Evolutionary conservation across 2,888 invertebrate species (phyloP).

Genomic region (Ophion costatus): DNA sequence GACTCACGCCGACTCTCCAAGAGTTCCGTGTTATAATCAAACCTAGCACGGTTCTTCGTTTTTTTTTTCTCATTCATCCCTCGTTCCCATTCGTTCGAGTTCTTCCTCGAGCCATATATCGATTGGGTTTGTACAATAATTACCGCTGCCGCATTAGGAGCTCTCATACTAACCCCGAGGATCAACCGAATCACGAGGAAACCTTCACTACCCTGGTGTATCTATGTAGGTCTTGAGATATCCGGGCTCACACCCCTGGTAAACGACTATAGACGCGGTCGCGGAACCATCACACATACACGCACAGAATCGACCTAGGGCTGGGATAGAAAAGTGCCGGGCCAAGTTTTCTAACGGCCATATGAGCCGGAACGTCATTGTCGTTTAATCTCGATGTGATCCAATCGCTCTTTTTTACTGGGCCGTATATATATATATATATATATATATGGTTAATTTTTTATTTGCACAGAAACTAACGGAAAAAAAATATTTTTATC

Average conservation of each 20-base stretch:
- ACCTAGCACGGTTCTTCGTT: constrained; percentile 34
- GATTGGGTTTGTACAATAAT: constrained; percentile 82
- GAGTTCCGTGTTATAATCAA: constrained; percentile 62
- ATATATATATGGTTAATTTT: neutral
- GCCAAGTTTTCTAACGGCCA: constrained; percentile 61
- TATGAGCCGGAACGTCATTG: constrained; percentile 61
- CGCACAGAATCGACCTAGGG: neutral
- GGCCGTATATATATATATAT: neutral
- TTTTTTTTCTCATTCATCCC: constrained; percentile 66
- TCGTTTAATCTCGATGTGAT: constrained; percentile 52
- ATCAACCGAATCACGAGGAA: constrained; percentile 65
- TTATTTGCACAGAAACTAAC: too few species aligned
- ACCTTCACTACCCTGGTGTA: constrained; percentile 39
- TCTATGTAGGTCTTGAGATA: constrained; percentile 28
- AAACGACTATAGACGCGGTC: constrained; percentile 62
- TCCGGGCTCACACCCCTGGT: constrained; percentile 54
- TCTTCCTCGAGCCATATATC: constrained; percentile 73
- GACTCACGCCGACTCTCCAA: constrained; percentile 68
- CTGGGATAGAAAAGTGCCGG: constrained; percentile 52
- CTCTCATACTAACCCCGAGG: constrained; percentile 73
- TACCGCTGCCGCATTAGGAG: constrained; percentile 81
- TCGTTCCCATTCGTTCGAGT: constrained; percentile 41
- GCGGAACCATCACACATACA: constrained; percentile 35
- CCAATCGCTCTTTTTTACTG: constrained; percentile 21
- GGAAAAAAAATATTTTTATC: too few species aligned